These are phyloP conservation scores for Caenorhabditis latens DNA, from an alignment of 1,140 invertebrate genomes.

Conservation along the genomic window DNA sequence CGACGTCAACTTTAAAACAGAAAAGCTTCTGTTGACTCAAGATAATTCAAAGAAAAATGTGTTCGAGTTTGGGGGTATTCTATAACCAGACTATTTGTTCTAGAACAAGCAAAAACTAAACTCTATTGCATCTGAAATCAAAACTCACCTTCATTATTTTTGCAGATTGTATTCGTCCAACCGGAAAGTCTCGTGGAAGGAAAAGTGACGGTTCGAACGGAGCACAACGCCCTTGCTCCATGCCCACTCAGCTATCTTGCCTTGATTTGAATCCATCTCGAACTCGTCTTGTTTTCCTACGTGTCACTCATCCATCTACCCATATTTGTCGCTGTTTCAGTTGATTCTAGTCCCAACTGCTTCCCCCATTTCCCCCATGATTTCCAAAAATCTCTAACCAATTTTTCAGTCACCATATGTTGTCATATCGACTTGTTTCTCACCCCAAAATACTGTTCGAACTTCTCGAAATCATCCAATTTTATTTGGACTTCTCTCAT, in stretches of 20 bases:
- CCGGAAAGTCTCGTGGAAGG: conserved; percentile 70
- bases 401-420: conserved; percentile 38
- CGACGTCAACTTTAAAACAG: no score
- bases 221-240: conserved; percentile 68
- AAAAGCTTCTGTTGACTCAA: no score
- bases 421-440: conserved; percentile 15
- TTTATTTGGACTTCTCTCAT: not conserved
- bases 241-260: conserved; percentile 69
- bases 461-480: not conserved
- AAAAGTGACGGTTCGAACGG: conserved; percentile 69
- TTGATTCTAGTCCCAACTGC: not conserved
- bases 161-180: conserved; percentile 71
- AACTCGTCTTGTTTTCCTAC: conserved; percentile 28
- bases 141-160: not conserved
- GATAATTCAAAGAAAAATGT: no score
- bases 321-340: conserved; percentile 21
- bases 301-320: conserved; percentile 10
- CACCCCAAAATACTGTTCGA: not conserved
- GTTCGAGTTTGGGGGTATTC: no score
- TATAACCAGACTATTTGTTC: no score
- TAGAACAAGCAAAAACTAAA: no score
- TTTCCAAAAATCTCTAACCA: not conserved
- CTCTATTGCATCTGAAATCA: not conserved
- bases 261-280: conserved; percentile 58
- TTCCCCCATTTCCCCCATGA: not conserved